Evolutionary conservation across 2,797 vertebrate species (phyloP), one percentile per base, ranked within the genome.

Genomic region (Limnodromus scolopaceus): DNA sequence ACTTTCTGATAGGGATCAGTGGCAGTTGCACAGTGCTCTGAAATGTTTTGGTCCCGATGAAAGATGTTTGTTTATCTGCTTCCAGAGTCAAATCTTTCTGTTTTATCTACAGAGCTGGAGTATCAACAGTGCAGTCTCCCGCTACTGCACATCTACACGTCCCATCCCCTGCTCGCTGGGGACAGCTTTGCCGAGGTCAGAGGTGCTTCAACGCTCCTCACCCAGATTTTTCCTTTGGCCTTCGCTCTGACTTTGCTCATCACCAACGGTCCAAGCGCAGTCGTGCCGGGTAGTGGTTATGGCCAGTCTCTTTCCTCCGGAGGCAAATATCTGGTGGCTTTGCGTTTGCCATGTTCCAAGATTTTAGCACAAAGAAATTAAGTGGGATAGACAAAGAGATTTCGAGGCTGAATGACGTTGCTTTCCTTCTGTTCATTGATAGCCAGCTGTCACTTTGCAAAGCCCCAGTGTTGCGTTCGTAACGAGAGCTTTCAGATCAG

Each of bases 371-470:
- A 64, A 87, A 89, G 81, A 89, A 89, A 95, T 85, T 22, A 91
- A 94, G 58, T 55, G 80, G 95, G 79, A 60, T 79, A 70, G 83
- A 79, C 69, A 72, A 20, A 0, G 30, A 74, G 91, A 90, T 94
- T 93, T 92, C 0, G 30, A 89, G 83, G 55, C 74, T 70, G 85
- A 77, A 69, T 92, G 87, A 92, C 34, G 43, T 72, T 66, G 36
- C 54, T 79, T 88, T 95, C 89, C 87, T 94, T 95, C 93, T 95
- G 87, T 88, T 93, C 25, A 4, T 70, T 90, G 94, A 79, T 68
- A 88, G 82, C 91, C 95, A 95, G 93, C 85, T 95, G 96, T 94
- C 93, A 36, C 63, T 88, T 91, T 55, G 80, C 87, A 93, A 72
- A 94, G 87, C 91, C 46, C 14, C 23, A 27, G 43, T 30, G 43